phyloP scores from a whole-genome alignment of 2,797 vertebrate species.

The Acrossocheilus fasciatus region DNA sequence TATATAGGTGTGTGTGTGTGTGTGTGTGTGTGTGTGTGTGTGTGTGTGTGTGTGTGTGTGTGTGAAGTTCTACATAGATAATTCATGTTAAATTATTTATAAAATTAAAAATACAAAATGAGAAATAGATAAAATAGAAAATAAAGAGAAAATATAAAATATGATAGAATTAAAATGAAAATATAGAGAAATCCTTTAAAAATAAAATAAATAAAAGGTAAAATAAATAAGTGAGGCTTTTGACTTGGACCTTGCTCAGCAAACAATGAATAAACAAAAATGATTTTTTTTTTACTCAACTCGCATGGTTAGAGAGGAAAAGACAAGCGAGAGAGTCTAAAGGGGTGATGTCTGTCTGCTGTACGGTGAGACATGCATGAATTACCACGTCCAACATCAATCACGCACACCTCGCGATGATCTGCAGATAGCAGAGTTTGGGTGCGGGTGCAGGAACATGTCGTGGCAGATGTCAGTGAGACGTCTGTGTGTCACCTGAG shows the following conservation, averaged over 20 bases:
- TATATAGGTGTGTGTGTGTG: too few relatives aligned
- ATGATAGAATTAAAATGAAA: too few relatives aligned
- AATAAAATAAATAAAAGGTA: background rate
- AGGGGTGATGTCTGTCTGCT: background rate
- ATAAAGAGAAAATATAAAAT: too few relatives aligned
- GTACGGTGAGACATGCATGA: background rate
- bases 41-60: too few relatives aligned
- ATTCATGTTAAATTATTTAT: too few relatives aligned
- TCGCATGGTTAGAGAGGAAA: background rate
- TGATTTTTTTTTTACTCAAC: background rate
- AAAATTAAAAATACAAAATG: too few relatives aligned
- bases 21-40: too few relatives aligned
- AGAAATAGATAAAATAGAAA: too few relatives aligned
- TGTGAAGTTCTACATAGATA: too few relatives aligned
- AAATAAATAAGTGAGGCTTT: background rate
- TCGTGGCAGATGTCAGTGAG: background rate
- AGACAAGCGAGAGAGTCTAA: background rate
- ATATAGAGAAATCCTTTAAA: too few relatives aligned
- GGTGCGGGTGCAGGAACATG: background rate
- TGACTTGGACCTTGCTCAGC: background rate
- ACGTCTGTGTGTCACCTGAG: conserved; percentile 3
- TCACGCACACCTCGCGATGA: background rate
- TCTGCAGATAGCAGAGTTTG: conserved; percentile 7
- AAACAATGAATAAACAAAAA: background rate
- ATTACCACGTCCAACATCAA: background rate